Evolutionary conservation across 1,140 invertebrate genomes (phyloP).

Genomic region (Temnothorax curvispinosus): DNA sequence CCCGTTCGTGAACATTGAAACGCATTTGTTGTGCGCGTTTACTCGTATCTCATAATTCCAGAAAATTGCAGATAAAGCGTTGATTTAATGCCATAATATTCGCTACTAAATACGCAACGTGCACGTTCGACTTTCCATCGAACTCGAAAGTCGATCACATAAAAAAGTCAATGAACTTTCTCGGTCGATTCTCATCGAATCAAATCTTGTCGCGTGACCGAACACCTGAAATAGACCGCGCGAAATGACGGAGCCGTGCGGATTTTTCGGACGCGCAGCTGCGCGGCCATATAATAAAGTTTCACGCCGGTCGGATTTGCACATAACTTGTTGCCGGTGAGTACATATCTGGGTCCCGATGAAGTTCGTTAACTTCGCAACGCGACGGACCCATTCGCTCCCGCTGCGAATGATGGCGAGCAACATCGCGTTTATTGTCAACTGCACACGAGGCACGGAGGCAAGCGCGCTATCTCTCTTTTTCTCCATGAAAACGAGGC

Average conservation of each 20-base stretch:
- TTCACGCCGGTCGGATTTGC: slow-evolving; percentile 36
- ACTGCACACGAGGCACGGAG: slow-evolving; percentile 26
- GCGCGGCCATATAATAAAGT: slow-evolving; percentile 38
- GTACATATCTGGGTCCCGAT: slow-evolving; percentile 40
- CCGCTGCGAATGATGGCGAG: slow-evolving; percentile 63
- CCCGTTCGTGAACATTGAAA: background rate
- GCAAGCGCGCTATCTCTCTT: background rate
- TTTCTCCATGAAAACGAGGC: slow-evolving; percentile 68
- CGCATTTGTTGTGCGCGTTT: slow-evolving; percentile 5
- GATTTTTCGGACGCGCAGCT: slow-evolving; percentile 44
- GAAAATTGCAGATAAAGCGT: background rate
- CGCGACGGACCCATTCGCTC: slow-evolving; percentile 25
- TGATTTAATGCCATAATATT: background rate
- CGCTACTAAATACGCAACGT: background rate
- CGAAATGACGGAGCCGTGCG: background rate
- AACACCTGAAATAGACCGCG: slow-evolving; percentile 28
- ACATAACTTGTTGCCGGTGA: slow-evolving; percentile 45
- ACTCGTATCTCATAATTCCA: background rate
- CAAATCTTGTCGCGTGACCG: slow-evolving; percentile 33
- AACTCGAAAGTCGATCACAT: slow-evolving; percentile 2
- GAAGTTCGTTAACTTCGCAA: slow-evolving; percentile 70
- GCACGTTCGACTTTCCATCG: background rate
- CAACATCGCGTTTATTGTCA: slow-evolving; percentile 64
- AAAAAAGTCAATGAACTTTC: slow-evolving; percentile 9
- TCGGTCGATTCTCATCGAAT: slow-evolving; percentile 38